phyloP scores from a whole-genome alignment of 2,797 vertebrate genomes.

The Enteromius anoplus region DNA sequence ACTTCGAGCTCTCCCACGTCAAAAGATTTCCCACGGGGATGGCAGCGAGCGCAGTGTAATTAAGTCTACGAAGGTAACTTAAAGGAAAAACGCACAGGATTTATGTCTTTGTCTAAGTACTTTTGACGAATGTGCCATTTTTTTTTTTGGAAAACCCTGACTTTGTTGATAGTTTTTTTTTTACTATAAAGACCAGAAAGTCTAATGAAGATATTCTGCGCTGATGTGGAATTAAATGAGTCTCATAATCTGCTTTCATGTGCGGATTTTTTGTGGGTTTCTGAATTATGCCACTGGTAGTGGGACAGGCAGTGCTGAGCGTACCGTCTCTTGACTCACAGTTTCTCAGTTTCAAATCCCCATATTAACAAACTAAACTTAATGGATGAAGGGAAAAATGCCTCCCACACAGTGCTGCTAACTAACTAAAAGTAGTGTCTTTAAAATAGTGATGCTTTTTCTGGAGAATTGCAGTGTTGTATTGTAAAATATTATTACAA shows the following conservation, averaged over 20 bases:
- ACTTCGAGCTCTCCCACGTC: conserved; percentile 17
- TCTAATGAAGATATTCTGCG: conserved; percentile 20
- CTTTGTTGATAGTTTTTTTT: conserved; percentile 12
- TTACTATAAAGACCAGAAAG: neutral
- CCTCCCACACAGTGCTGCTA: neutral
- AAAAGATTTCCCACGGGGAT: neutral
- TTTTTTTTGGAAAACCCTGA: neutral
- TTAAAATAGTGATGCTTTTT: neutral
- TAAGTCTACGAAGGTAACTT: conserved; percentile 18
- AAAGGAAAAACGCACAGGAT: conserved; percentile 5
- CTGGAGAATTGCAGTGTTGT: conserved; percentile 7
- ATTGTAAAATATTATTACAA: neutral
- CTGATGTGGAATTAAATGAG: conserved; percentile 27
- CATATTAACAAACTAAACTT: conserved; percentile 38
- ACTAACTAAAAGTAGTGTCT: conserved; percentile 1
- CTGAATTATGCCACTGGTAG: conserved; percentile 24
- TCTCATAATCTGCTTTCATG: conserved; percentile 21
- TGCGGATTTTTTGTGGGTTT: neutral
- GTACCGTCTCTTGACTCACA: conserved; percentile 9
- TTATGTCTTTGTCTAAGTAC: conserved; percentile 27
- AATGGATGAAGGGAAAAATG: conserved; percentile 4
- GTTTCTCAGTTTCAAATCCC: conserved; percentile 26
- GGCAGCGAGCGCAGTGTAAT: conserved; percentile 1
- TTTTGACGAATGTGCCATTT: neutral
- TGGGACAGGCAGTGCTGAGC: conserved; percentile 36